These are phyloP conservation scores for Sacculina carcini DNA, from an alignment of 2,888 invertebrate species.

Conservation along the genomic window DNA sequence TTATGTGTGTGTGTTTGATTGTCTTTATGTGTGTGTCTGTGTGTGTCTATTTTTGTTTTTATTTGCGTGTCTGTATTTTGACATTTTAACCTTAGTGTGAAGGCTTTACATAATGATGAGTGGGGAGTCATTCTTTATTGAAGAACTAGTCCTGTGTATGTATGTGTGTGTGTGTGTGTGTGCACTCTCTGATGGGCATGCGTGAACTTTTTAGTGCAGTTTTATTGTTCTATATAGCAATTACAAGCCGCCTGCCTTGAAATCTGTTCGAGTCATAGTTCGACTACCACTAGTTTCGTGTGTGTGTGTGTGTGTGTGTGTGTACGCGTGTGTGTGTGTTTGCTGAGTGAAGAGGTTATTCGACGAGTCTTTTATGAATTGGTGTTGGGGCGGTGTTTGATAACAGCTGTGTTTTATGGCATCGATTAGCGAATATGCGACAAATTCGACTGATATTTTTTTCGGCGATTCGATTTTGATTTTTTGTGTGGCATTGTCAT, in stretches of 20 bases:
- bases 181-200: not conserved
- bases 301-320: not conserved
- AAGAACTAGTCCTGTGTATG: not conserved
- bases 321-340: not conserved
- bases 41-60: not conserved
- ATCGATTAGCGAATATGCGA: too few relatives aligned
- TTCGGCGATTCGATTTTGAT: too few relatives aligned
- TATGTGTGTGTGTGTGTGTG: not conserved
- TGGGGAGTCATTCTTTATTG: not conserved
- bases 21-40: not conserved
- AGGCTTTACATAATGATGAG: not conserved
- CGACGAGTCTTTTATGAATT: not conserved
- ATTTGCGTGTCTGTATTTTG: not conserved
- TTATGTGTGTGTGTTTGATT: not conserved
- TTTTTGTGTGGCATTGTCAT: too few relatives aligned
- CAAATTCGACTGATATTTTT: too few relatives aligned
- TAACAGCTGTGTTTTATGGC: slow-evolving; percentile 2
- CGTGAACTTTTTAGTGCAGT: not conserved
- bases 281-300: too few relatives aligned
- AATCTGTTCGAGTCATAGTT: too few relatives aligned
- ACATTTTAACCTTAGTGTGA: not conserved
- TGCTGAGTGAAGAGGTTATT: not conserved
- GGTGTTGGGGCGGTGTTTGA: not conserved
- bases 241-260: too few relatives aligned
- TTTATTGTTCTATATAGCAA: too few relatives aligned